phyloP scores from a whole-genome alignment of 1,140 invertebrate species.

The Tenebrio molitor region DNA sequence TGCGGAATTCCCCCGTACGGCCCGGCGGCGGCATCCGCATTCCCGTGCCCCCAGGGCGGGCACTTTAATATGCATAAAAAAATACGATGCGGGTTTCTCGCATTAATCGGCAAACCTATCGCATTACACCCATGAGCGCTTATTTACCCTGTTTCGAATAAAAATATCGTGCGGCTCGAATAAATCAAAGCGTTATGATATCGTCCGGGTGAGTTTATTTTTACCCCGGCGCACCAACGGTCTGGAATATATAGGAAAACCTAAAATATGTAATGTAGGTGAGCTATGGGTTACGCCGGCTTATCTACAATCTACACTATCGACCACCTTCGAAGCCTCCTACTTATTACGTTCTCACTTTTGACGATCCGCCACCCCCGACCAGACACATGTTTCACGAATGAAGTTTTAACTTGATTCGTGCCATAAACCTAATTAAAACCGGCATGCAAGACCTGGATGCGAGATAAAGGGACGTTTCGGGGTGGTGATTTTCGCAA shows the following conservation, averaged over 20 bases:
- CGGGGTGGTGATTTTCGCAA: neutral
- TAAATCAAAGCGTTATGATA: conserved; percentile 39
- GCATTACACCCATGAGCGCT: conserved; percentile 25
- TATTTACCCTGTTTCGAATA: conserved; percentile 36
- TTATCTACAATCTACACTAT: conserved; percentile 37
- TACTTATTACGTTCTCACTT: conserved; percentile 29
- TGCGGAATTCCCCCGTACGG: too few species aligned
- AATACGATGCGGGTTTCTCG: conserved; percentile 5
- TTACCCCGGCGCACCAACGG: conserved; percentile 33
- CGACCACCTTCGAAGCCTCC: conserved; percentile 26
- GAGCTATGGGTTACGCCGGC: conserved; percentile 21
- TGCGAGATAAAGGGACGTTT: neutral
- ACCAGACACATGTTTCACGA: conserved; percentile 7
- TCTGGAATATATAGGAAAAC: conserved; percentile 25
- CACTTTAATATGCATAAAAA: conserved; percentile 19
- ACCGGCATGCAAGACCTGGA: neutral
- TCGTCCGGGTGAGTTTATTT: conserved; percentile 34
- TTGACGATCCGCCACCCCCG: conserved; percentile 1
- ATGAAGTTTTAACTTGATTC: neutral
- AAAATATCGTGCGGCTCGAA: conserved; percentile 30
- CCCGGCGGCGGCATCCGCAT: neutral
- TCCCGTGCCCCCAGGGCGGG: neutral
- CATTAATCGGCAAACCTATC: conserved; percentile 26
- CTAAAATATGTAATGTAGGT: conserved; percentile 36
- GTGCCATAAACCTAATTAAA: conserved; percentile 3